Percentiles rank a stretch among this genome's conserved stretches.
These are phyloP conservation scores for Leuciscus idus DNA, from an alignment of 2,113 vertebrate species.

Conservation along the genomic window DNA sequence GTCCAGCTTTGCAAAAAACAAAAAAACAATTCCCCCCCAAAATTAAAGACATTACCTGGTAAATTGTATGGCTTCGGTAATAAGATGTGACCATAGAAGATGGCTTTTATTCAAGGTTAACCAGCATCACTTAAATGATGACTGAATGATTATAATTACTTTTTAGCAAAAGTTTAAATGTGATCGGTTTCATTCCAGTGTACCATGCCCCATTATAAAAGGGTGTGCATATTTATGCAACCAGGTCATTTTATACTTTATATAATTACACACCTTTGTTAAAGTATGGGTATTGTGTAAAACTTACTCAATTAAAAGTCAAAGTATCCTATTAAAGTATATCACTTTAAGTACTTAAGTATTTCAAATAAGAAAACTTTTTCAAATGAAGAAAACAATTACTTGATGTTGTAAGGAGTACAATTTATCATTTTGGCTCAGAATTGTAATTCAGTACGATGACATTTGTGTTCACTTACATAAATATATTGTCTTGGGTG, in stretches of 20 bases:
- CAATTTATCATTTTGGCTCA: background rate
- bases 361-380: background rate
- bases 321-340: no score
- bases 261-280: background rate
- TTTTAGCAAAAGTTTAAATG: no score
- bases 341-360: no score
- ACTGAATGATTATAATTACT: no score
- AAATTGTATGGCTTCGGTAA: background rate
- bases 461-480: background rate
- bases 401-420: background rate
- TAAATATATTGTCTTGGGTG: conserved; percentile 9
- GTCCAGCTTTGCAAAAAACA: background rate
- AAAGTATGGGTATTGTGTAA: background rate
- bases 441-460: background rate
- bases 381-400: background rate
- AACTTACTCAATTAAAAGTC: background rate
- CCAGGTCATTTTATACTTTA: no score
- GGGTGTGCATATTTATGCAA: no score
- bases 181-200: no score
- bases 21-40: no score
- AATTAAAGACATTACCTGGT: background rate
- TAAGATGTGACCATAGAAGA: no score
- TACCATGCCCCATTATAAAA: no score
- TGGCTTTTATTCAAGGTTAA: no score
- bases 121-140: no score